phyloP scores from a whole-genome alignment of 1,140 invertebrate genomes.

The Drosophila nigrodunni region DNA sequence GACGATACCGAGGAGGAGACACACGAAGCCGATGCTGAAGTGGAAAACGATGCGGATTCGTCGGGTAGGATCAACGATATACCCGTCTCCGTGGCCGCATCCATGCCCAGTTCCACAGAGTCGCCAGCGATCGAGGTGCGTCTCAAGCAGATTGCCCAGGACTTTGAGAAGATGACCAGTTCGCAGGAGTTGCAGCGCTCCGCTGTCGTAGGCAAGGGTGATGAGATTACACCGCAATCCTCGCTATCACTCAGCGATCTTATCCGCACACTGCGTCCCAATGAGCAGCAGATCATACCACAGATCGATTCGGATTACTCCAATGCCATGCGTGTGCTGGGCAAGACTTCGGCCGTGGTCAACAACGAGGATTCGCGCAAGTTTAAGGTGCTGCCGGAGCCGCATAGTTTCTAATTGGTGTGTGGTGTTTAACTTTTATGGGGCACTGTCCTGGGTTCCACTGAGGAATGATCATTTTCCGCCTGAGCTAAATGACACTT shows the following conservation, averaged over 20 bases:
- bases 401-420: constrained; percentile 34
- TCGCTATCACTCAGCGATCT: constrained; percentile 83
- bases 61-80: constrained; percentile 33
- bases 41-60: constrained; percentile 51
- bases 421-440: background rate
- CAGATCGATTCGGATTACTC: constrained; percentile 84
- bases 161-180: constrained; percentile 79
- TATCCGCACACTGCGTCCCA: constrained; percentile 81
- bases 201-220: constrained; percentile 55
- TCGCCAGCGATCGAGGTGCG: constrained; percentile 80
- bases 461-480: constrained; percentile 73
- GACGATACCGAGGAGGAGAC: constrained; percentile 39
- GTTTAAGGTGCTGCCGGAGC: constrained; percentile 48
- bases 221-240: constrained; percentile 76
- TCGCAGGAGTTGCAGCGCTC: constrained; percentile 65
- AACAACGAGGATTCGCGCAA: constrained; percentile 62
- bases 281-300: constrained; percentile 82
- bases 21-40: constrained; percentile 40
- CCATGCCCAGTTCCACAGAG: constrained; percentile 72
- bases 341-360: constrained; percentile 73
- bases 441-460: constrained; percentile 59
- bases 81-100: background rate
- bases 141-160: constrained; percentile 82
- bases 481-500: constrained; percentile 63
- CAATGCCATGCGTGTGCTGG: constrained; percentile 83